Conservation (phyloP, 1,140 invertebrate species). For the Apis dorsata region DNA sequence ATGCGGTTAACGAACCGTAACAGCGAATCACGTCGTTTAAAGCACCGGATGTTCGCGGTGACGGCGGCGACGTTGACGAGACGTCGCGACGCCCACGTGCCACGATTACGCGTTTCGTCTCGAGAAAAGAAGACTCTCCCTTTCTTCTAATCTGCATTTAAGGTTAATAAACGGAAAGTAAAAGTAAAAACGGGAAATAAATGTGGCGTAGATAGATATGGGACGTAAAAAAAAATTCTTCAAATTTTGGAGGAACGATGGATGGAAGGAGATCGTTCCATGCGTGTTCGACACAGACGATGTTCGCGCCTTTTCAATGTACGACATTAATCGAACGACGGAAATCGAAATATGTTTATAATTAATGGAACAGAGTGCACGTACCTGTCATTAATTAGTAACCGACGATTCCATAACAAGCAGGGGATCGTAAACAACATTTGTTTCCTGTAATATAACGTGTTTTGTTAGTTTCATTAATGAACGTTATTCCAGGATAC, state of each 20-base stretch:
- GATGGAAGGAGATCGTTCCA: neutral
- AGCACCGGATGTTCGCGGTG: slow-evolving; percentile 49
- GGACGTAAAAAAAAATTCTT: neutral
- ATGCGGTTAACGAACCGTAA: slow-evolving; percentile 51
- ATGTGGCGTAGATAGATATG: neutral
- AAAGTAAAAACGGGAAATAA: neutral
- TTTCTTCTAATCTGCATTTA: neutral
- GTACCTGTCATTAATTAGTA: neutral
- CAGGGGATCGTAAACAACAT: neutral
- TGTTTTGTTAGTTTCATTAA: slow-evolving; percentile 10
- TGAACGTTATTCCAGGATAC: neutral
- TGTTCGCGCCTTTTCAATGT: neutral
- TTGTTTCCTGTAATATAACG: neutral
- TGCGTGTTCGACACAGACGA: neutral
- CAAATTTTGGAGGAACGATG: neutral
- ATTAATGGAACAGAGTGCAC: slow-evolving; percentile 8
- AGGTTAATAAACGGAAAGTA: neutral
- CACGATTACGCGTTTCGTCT: slow-evolving; percentile 41
- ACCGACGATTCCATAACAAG: neutral
- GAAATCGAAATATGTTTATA: neutral
- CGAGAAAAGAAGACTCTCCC: slow-evolving; percentile 22
- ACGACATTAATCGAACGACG: neutral
- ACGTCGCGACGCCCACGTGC: slow-evolving; percentile 43
- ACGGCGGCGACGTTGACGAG: slow-evolving; percentile 52
- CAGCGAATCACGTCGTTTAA: slow-evolving; percentile 51